These are phyloP conservation scores for Ancistrus triradiatus DNA, from an alignment of 2,113 vertebrate genomes.

Conservation along the genomic window DNA sequence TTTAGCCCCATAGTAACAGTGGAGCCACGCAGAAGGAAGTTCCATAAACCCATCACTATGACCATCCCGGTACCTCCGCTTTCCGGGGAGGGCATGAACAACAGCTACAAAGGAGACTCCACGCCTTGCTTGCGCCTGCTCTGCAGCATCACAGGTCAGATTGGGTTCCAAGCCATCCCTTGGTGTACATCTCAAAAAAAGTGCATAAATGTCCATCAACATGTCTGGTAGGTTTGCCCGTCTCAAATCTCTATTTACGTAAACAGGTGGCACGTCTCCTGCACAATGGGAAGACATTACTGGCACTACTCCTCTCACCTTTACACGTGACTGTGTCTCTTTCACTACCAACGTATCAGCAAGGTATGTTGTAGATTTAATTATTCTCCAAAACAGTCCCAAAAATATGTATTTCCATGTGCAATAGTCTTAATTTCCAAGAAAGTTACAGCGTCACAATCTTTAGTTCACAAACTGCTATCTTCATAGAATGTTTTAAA, in stretches of 20 bases:
- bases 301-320: constrained; percentile 92
- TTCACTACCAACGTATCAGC: constrained; percentile 98
- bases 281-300: constrained; percentile 99
- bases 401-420: not conserved
- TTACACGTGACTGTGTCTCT: constrained; percentile 89
- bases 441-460: too few species aligned
- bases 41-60: constrained; percentile 99
- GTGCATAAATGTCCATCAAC: too few species aligned
- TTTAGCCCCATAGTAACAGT: constrained; percentile 98
- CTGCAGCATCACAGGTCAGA: constrained; percentile 95
- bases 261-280: constrained; percentile 88
- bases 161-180: too few species aligned
- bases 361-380: constrained; percentile 50
- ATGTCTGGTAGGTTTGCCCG: too few species aligned
- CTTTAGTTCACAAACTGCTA: too few species aligned
- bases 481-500: too few species aligned
- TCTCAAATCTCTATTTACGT: too few species aligned
- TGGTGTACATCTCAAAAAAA: too few species aligned
- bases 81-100: constrained; percentile 81
- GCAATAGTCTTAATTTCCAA: not conserved
- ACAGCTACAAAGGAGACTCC: constrained; percentile 87
- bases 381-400: not conserved
- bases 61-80: constrained; percentile 92
- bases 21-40: constrained; percentile 95
- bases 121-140: constrained; percentile 89